Evolutionary conservation across 1,140 invertebrate species (phyloP), one percentile per base, ranked within the genome.

Genomic region (Choristoneura fumiferana): DNA sequence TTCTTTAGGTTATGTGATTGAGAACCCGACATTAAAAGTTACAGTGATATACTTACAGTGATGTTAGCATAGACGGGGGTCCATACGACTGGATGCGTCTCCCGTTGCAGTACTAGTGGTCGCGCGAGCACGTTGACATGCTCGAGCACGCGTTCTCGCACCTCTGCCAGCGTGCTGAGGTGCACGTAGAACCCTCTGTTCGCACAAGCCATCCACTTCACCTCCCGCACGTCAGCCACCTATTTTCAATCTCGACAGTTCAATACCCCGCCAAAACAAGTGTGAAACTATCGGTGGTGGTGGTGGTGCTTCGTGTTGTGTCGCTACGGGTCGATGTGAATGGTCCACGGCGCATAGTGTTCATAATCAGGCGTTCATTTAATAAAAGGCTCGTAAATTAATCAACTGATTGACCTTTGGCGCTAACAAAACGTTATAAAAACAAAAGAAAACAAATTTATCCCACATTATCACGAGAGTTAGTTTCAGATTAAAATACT

Each of bases 121-220:
- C 96, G 90, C 6, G 96, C 96, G 92, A 98, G 94, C 4, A 98
- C 96, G 18, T 96, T 95, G 66, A 98, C 93, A 81, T 98, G 98
- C 77, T 97, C 95, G 59, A 98, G 88, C 5, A 99, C 96, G 90
- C 98, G 95, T 87, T 99, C 98, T 37, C 97, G 92, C 8, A 99
- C 97, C 91, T 99, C 98, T 9, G 97, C 95, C 65, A 96, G 89
- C 17, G 96, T 96, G 54, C 96, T 96, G 35, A 99, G 93, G 80
- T 99, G 97, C 33, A 97, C 96, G 89, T 96, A 99, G 87, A 96
- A 98, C 3, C 98, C 97, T 92, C 92, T 81, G 90, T 99, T 99
- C 1, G 94, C 94, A 89, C 98, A 99, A 38, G 98, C 98, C 95
- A 99, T 99, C 96, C 96, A 98, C 77, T 96, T 95, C 63, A 99